Conservation (phyloP, 2,888 invertebrate genomes). For the Trichopria drosophilae region DNA sequence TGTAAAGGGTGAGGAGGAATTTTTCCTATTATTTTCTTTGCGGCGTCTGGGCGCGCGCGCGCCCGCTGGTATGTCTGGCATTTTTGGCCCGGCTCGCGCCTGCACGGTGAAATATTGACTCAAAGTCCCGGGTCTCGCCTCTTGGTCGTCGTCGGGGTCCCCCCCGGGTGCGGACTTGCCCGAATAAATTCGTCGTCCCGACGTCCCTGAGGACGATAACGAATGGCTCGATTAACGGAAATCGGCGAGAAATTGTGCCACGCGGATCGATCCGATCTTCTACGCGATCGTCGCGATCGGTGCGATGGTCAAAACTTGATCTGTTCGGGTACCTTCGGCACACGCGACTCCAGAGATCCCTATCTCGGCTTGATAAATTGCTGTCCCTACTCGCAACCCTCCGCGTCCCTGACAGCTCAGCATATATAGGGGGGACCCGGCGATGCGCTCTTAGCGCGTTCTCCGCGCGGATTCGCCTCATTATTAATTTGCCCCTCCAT, state of each 20-base stretch:
- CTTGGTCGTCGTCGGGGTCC: background rate
- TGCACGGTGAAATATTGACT: slow-evolving; percentile 24
- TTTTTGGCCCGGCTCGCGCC: slow-evolving; percentile 43
- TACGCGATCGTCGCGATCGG: background rate
- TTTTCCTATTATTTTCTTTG: slow-evolving; percentile 41
- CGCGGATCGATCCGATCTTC: too few species aligned
- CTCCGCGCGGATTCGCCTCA: slow-evolving; percentile 44
- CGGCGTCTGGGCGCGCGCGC: slow-evolving; percentile 58
- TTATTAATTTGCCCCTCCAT: slow-evolving; percentile 56
- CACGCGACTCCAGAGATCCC: slow-evolving; percentile 55
- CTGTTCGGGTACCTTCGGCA: slow-evolving; percentile 40
- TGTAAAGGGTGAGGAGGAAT: slow-evolving; percentile 26
- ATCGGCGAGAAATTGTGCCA: too few species aligned
- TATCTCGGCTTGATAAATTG: slow-evolving; percentile 57
- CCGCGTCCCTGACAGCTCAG: too few species aligned
- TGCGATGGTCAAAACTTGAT: slow-evolving; percentile 48
- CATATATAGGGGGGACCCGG: slow-evolving; percentile 24
- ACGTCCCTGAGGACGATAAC: too few species aligned
- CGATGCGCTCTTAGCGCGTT: slow-evolving; percentile 8
- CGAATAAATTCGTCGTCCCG: too few species aligned
- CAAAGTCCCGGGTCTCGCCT: background rate
- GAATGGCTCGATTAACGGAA: too few species aligned
- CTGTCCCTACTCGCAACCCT: slow-evolving; percentile 53
- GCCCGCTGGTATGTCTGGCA: slow-evolving; percentile 57
- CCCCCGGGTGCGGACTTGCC: background rate